phyloP scores from a whole-genome alignment of 2,113 vertebrate genomes.

The Chinchilla lanigera region DNA sequence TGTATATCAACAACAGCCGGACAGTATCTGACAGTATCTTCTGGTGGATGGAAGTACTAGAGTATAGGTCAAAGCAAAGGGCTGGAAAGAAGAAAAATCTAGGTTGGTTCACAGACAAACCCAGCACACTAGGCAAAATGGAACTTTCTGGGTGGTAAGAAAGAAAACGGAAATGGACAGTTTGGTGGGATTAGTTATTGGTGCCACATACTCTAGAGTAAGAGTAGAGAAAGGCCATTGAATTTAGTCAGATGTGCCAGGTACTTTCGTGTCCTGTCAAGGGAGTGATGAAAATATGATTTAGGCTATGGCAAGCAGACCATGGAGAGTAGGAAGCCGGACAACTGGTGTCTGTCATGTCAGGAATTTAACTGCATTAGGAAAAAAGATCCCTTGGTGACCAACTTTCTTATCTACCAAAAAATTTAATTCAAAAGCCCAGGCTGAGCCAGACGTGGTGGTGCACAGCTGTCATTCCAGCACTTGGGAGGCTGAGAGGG shows the following conservation, averaged over 20 bases:
- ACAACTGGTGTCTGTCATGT: not conserved
- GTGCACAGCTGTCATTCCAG: not conserved
- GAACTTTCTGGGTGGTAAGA: not conserved
- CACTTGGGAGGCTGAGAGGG: not conserved
- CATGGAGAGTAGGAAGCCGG: not conserved
- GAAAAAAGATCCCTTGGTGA: not conserved
- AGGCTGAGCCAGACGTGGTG: not conserved
- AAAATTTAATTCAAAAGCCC: not conserved
- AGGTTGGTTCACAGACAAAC: not conserved
- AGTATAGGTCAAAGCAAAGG: not conserved
- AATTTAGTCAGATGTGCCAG: not conserved
- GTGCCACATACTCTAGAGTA: not conserved
- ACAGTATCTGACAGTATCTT: not conserved
- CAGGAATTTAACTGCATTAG: not conserved
- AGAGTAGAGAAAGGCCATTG: not conserved
- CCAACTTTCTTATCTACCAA: not conserved
- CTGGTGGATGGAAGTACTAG: not conserved
- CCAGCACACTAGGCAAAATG: not conserved
- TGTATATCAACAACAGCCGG: not conserved
- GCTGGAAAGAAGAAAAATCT: not conserved
- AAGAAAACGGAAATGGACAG: not conserved
- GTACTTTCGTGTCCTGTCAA: not conserved
- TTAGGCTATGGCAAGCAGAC: not conserved
- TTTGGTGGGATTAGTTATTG: not conserved
- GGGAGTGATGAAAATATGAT: not conserved